phyloP scores from a whole-genome alignment of 2,888 invertebrate genomes.

The Melinaea menophilus region DNA sequence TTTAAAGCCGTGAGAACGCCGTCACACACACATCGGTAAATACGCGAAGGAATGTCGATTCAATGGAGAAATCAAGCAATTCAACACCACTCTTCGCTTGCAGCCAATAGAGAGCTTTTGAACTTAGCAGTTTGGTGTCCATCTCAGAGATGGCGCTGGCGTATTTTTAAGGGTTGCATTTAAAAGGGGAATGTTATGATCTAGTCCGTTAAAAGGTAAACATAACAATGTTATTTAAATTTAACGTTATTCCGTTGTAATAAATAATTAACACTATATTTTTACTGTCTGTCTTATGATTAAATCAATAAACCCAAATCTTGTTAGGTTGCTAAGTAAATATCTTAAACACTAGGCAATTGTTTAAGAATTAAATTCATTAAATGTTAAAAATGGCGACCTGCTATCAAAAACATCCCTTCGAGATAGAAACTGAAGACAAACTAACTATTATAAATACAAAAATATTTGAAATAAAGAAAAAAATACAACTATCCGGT shows the following conservation, averaged over 20 bases:
- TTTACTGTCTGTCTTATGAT: background rate
- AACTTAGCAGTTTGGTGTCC: conserved; percentile 49
- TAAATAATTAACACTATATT: too few relatives aligned
- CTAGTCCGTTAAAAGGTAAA: conserved; percentile 20
- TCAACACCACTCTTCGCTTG: conserved; percentile 57
- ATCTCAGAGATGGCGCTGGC: conserved; percentile 61
- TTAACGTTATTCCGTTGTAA: background rate
- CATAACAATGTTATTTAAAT: conserved; percentile 17
- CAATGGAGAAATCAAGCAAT: conserved; percentile 76
- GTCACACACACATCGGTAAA: conserved; percentile 62
- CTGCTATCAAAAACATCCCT: conserved; percentile 74
- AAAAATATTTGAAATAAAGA: conserved; percentile 90
- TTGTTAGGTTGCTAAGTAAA: conserved; percentile 2
- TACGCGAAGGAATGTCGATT: conserved; percentile 77
- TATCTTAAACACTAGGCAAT: background rate
- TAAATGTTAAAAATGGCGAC: conserved; percentile 38
- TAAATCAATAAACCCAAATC: background rate
- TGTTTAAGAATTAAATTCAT: conserved; percentile 28
- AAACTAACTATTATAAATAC: conserved; percentile 81
- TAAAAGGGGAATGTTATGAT: conserved; percentile 31
- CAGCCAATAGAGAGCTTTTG: conserved; percentile 67
- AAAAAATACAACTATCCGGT: conserved; percentile 91
- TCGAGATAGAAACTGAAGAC: conserved; percentile 72
- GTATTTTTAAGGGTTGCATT: conserved; percentile 45
- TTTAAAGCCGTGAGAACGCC: conserved; percentile 63